Evolutionary conservation across 2,888 invertebrate genomes (phyloP).

Genomic region (Cerastis rubricosa): DNA sequence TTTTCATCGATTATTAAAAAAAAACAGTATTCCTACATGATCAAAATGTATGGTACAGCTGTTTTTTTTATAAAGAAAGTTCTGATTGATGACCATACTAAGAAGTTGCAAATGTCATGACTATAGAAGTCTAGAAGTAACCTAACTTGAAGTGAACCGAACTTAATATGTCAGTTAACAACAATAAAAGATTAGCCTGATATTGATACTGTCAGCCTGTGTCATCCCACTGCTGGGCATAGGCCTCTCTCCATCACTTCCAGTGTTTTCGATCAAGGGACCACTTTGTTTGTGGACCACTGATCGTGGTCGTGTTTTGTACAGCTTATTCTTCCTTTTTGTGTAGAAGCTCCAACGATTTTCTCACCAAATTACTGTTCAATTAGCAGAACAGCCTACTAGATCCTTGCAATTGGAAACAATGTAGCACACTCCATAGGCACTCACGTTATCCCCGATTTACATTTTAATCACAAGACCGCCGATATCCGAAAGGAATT

Average conservation of each 20-base stretch:
- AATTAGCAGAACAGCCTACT: too few species aligned
- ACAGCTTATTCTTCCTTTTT: too few species aligned
- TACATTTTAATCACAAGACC: conserved; percentile 47
- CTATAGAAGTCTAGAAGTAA: neutral
- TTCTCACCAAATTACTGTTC: neutral
- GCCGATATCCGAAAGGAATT: conserved; percentile 56
- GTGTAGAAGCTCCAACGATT: neutral
- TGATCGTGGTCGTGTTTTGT: too few species aligned
- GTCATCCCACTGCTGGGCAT: too few species aligned
- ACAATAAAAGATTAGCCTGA: neutral
- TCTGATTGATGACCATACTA: neutral
- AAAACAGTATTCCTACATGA: too few species aligned
- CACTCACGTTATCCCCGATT: conserved; percentile 5
- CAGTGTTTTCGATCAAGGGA: too few species aligned
- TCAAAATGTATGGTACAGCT: too few species aligned
- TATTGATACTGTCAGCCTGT: too few species aligned
- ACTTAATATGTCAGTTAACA: neutral
- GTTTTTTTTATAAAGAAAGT: neutral
- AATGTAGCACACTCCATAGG: neutral
- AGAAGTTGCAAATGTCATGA: neutral
- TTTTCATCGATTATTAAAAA: too few species aligned
- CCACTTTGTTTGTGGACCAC: too few species aligned
- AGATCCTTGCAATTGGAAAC: neutral
- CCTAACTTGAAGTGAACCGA: neutral
- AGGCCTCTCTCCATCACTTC: too few species aligned